phyloP scores from a whole-genome alignment of 2,113 vertebrate genomes.

The Microcebus lehilahytsara region DNA sequence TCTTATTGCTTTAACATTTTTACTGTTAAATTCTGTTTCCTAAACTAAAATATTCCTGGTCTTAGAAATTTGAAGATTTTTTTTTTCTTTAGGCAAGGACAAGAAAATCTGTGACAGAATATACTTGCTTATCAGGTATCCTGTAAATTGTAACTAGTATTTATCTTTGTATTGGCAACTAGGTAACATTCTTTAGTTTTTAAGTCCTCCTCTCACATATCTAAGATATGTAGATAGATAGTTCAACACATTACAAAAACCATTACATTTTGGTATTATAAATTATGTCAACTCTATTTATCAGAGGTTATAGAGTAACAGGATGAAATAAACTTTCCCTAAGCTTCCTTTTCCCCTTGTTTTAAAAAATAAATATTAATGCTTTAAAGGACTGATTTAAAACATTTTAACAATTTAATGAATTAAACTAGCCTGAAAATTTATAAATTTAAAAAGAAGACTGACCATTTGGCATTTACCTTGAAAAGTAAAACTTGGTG shows the following conservation, averaged over 20 bases:
- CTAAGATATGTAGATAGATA: slow-evolving; percentile 21
- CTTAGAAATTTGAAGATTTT: slow-evolving; percentile 72
- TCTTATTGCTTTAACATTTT: slow-evolving; percentile 81
- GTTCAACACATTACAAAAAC: neutral
- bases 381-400: slow-evolving; percentile 27
- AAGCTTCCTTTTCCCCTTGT: slow-evolving; percentile 57
- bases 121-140: slow-evolving; percentile 57
- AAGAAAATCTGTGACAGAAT: slow-evolving; percentile 2
- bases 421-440: slow-evolving; percentile 27
- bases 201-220: slow-evolving; percentile 17
- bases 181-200: slow-evolving; percentile 57
- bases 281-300: slow-evolving; percentile 69
- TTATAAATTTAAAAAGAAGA: slow-evolving; percentile 35
- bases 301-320: slow-evolving; percentile 62
- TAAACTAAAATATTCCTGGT: slow-evolving; percentile 78
- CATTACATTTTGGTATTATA: neutral
- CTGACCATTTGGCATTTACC: neutral
- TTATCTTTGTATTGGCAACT: slow-evolving; percentile 67
- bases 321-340: slow-evolving; percentile 74
- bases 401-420: slow-evolving; percentile 55
- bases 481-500: slow-evolving; percentile 54
- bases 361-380: slow-evolving; percentile 72
- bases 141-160: slow-evolving; percentile 63
- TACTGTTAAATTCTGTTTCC: slow-evolving; percentile 78
- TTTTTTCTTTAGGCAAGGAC: slow-evolving; percentile 34